Percentiles rank a stretch among this genome's conserved stretches.
phyloP scores from a whole-genome alignment of 2,888 invertebrate species.

The Pegoplata infirma region DNA sequence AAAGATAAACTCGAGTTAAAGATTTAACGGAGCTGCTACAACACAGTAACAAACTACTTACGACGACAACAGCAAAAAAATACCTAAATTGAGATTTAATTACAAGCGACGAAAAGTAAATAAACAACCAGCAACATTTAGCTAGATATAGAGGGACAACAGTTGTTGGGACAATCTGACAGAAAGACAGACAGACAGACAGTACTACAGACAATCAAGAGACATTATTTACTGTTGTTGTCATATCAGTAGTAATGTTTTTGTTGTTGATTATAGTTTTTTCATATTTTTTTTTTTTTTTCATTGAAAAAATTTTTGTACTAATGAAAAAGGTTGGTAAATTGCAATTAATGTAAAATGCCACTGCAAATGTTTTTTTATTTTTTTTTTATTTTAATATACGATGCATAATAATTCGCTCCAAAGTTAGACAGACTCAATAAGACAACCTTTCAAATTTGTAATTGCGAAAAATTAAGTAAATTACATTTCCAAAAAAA shows the following conservation, averaged over 20 bases:
- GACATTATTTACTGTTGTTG: slow-evolving; percentile 42
- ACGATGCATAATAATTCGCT: background rate
- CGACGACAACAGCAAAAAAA: slow-evolving; percentile 34
- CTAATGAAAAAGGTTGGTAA: slow-evolving; percentile 27
- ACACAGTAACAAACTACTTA: background rate
- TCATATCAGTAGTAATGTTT: slow-evolving; percentile 21
- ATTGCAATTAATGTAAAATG: slow-evolving; percentile 58
- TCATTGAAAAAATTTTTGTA: slow-evolving; percentile 22
- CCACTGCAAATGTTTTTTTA: slow-evolving; percentile 47
- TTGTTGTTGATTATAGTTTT: too few species aligned
- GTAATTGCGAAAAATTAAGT: background rate
- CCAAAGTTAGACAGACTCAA: background rate
- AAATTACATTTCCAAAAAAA: background rate
- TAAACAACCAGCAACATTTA: background rate
- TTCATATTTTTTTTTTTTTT: background rate
- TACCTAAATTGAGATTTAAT: slow-evolving; percentile 61
- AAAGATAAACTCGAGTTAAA: slow-evolving; percentile 45
- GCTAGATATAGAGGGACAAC: background rate
- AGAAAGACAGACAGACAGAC: background rate
- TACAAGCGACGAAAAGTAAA: slow-evolving; percentile 42
- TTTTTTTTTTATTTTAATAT: background rate
- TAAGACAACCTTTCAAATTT: background rate
- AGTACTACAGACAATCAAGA: slow-evolving; percentile 51
- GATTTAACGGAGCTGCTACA: slow-evolving; percentile 3
- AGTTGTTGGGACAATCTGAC: background rate